Evolutionary conservation across 2,888 invertebrate species (phyloP).

Genomic region (Heterodera filipjevi): DNA sequence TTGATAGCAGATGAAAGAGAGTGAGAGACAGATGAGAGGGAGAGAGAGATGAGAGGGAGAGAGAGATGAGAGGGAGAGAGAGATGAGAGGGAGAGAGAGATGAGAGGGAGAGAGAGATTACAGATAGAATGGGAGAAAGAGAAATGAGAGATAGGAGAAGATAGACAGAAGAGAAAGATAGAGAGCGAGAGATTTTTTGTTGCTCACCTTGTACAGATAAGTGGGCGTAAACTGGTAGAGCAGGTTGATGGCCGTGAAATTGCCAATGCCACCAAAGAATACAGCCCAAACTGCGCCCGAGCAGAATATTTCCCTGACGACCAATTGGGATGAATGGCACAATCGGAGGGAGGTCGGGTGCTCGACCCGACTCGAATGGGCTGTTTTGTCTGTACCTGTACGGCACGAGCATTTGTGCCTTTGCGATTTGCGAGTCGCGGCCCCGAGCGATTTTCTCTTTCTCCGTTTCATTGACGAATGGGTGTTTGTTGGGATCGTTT

Average conservation of each 20-base stretch:
- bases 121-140: background rate
- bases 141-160: background rate
- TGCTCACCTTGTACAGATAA: slow-evolving; percentile 46
- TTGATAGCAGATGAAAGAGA: too few species aligned
- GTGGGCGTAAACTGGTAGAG: slow-evolving; percentile 58
- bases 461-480: slow-evolving; percentile 56
- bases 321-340: background rate
- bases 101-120: too few species aligned
- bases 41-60: background rate
- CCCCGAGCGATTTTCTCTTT: slow-evolving; percentile 55
- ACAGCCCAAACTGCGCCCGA: slow-evolving; percentile 59
- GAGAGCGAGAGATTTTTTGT: background rate
- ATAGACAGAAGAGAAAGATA: background rate
- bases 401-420: slow-evolving; percentile 33
- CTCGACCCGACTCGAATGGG: background rate
- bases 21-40: background rate
- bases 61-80: background rate
- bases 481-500: slow-evolving; percentile 56
- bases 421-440: slow-evolving; percentile 28
- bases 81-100: background rate
- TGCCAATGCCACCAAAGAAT: slow-evolving; percentile 56
- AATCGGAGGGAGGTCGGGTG: background rate
- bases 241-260: slow-evolving; percentile 60
- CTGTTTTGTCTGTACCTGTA: slow-evolving; percentile 27
- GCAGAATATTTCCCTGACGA: slow-evolving; percentile 48